Evolutionary conservation across 1,140 invertebrate genomes (phyloP).

Genomic region (Philotrypesis tridentata): DNA sequence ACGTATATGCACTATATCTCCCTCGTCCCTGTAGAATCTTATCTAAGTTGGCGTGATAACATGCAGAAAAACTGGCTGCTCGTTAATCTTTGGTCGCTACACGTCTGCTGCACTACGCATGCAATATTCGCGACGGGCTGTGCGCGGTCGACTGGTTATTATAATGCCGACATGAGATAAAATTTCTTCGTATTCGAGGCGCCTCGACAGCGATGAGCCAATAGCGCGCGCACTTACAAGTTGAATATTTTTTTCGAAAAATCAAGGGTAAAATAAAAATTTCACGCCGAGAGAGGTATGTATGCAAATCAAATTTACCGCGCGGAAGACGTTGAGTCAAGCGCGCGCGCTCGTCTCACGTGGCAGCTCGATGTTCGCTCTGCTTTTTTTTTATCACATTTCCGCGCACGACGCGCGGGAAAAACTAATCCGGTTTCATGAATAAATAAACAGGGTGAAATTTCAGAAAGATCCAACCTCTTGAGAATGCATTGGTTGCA

Average conservation of each 20-base stretch:
- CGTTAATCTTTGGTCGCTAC: conserved; percentile 27
- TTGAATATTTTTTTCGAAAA: background rate
- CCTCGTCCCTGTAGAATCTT: conserved; percentile 22
- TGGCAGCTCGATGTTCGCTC: no score
- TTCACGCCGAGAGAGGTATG: background rate
- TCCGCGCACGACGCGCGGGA: background rate
- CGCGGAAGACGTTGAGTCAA: background rate
- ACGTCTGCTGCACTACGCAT: background rate
- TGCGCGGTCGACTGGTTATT: no score
- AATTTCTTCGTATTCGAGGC: background rate
- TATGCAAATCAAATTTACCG: conserved; percentile 43
- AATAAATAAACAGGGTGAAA: conserved; percentile 43
- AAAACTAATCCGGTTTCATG: background rate
- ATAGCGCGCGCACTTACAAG: background rate
- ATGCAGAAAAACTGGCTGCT: conserved; percentile 11
- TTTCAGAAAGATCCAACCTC: conserved; percentile 19
- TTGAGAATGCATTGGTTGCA: conserved; percentile 14
- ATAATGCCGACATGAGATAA: background rate
- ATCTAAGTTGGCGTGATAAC: conserved; percentile 13
- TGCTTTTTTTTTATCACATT: background rate
- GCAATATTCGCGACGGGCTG: no score
- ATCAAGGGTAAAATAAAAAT: background rate
- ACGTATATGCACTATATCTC: background rate
- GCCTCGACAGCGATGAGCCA: background rate
- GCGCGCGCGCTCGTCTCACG: background rate